Conservation (phyloP, 2,113 vertebrate species). For the Mormyrus iriodes region DNA sequence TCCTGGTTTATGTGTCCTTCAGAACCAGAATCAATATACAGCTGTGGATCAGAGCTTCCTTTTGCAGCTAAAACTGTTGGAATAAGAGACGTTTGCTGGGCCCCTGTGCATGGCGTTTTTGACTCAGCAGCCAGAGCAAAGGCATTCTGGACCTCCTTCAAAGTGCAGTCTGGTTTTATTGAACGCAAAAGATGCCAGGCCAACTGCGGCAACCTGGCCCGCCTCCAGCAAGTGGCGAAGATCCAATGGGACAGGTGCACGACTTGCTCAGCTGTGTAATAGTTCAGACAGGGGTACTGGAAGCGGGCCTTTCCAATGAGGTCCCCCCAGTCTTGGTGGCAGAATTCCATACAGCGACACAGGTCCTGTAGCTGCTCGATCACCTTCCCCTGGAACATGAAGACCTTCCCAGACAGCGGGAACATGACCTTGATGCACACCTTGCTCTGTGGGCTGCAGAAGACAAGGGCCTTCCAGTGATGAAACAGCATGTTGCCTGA, state of each 20-base stretch:
- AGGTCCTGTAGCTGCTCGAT: conserved; percentile 48
- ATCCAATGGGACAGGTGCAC: conserved; percentile 60
- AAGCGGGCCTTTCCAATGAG: conserved; percentile 53
- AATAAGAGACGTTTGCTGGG: background rate
- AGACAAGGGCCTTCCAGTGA: conserved; percentile 48
- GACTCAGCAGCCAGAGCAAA: conserved; percentile 22
- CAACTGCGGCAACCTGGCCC: conserved; percentile 35
- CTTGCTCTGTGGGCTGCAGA: conserved; percentile 38
- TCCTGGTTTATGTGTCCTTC: background rate
- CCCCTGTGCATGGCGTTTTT: background rate
- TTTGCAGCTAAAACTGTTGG: background rate
- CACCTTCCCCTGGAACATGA: conserved; percentile 41
- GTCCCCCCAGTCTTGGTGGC: conserved; percentile 55
- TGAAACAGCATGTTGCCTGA: conserved; percentile 64
- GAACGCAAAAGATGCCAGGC: conserved; percentile 54
- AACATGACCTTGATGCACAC: conserved; percentile 51
- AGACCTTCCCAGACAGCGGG: conserved; percentile 29
- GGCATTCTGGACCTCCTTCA: conserved; percentile 46
- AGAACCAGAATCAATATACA: background rate
- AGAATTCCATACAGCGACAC: conserved; percentile 54
- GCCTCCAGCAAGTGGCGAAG: conserved; percentile 35
- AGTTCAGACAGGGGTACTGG: conserved; percentile 52
- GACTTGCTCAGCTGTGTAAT: conserved; percentile 63
- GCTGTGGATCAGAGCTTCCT: background rate
- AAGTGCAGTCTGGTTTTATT: conserved; percentile 52